Evolutionary conservation across 2,797 vertebrate genomes (phyloP).

Genomic region (Falco columbarius): DNA sequence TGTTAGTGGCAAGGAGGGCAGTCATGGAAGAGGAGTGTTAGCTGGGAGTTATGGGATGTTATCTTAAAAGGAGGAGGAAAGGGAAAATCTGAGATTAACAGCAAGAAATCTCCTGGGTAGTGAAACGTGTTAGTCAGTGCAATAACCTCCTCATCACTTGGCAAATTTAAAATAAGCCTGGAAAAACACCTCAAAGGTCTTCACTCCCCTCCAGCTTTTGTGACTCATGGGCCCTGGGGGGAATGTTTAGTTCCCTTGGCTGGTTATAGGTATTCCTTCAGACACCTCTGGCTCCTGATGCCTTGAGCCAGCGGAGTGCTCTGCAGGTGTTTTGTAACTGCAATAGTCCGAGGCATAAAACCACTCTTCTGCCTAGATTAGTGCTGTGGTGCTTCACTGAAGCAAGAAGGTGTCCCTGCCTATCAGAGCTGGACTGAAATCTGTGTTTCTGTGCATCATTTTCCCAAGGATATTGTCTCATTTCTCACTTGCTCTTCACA

Average conservation of each 20-base stretch:
- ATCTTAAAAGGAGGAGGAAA: neutral
- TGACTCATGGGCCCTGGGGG: neutral
- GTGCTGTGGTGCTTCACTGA: neutral
- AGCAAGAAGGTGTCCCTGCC: neutral
- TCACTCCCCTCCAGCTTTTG: neutral
- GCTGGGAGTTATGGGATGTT: neutral
- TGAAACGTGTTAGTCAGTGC: neutral
- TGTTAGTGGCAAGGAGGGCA: neutral
- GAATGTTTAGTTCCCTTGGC: neutral
- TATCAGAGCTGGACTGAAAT: neutral
- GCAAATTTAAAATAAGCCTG: neutral
- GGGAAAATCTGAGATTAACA: neutral
- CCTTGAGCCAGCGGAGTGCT: neutral
- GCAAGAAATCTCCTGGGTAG: neutral
- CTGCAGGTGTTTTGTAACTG: neutral
- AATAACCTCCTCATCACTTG: neutral
- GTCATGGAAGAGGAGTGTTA: neutral
- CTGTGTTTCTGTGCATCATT: neutral
- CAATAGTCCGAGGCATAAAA: neutral
- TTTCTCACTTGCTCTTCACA: neutral
- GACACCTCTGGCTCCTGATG: neutral
- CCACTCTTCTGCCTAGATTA: neutral
- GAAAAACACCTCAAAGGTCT: conserved; percentile 26
- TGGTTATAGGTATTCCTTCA: neutral
- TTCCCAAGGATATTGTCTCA: neutral